Base-by-base conservation (phyloP, 2,888 invertebrate species). In the Idaea aversata region DNA sequence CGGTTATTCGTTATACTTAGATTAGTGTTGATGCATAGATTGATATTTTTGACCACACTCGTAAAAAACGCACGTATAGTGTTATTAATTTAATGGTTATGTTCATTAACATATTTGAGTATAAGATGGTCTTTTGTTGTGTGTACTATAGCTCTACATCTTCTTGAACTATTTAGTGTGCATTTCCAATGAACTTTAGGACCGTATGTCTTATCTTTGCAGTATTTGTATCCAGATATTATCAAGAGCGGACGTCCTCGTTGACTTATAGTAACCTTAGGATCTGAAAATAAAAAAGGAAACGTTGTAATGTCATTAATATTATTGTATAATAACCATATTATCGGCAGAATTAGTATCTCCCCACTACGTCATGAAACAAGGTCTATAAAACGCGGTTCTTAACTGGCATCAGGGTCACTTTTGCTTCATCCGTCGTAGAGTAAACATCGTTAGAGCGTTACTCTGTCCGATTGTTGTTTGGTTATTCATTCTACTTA, bases 321-420 rank as follows among this genome's bases (percentile, higher is more conserved):
- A 7, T 36, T 7, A 36, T 36, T 36, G 36, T 7, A 36, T 3
- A 58, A 58, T 7, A 15, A 13, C 6, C 6, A 58, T 58, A 58
- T 58, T 58, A 57, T 1, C 2, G 2, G 57, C 7, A 57, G 2
- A 57, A 57, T 13, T 13, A 13, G 57, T 3, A 13, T 57, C 10
- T 57, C 15, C 7, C 7, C 3, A 7, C 7, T 15, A 57, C 15
- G 2, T 57, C 15, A 13, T 57, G 10, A 1, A 7, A 15, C 10
- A 15, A 57, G 7, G 57, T 7, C 15, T 64, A 62, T 57, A 68
- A 67, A 5, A 35, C 7, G 25, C 25, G 25, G 25, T 25, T 1
- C 25, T 3, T 25, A 25, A 25, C 1, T 25, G 25, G 25, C 25
- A 25, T 25, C 25, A 25, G 25, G 25, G 25, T 25, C 25, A 25